Evolutionary conservation across 2,888 invertebrate genomes (phyloP).

Genomic region (Parnassius glacialis): DNA sequence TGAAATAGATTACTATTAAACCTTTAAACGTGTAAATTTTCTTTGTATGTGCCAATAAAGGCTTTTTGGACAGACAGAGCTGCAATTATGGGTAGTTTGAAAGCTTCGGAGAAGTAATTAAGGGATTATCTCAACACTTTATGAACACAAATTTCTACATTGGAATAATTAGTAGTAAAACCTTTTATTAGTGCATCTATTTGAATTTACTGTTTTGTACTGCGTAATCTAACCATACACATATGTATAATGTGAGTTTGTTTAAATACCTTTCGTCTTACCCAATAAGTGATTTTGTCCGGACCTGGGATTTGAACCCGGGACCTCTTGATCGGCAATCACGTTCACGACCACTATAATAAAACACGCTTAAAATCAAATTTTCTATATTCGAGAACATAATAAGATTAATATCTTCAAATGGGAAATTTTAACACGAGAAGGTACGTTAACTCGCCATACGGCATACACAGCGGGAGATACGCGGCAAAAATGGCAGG

Average conservation of each 20-base stretch:
- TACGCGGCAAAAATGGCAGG: conserved; percentile 58
- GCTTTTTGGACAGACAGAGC: conserved; percentile 57
- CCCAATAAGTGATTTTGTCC: too few species aligned
- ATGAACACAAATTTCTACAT: conserved; percentile 27
- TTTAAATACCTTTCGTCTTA: too few species aligned
- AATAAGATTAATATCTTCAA: conserved; percentile 24
- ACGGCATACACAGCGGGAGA: conserved; percentile 50
- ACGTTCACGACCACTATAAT: too few species aligned
- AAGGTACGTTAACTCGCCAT: conserved; percentile 47
- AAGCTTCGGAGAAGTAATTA: conserved; percentile 64
- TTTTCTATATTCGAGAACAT: too few species aligned
- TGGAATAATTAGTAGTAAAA: background rate
- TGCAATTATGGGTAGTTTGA: conserved; percentile 71
- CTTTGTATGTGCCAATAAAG: conserved; percentile 54
- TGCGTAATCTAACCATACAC: too few species aligned
- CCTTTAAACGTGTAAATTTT: conserved; percentile 37
- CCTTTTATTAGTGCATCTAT: too few species aligned
- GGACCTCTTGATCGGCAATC: too few species aligned
- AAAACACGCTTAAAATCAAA: too few species aligned
- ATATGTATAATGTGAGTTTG: too few species aligned
- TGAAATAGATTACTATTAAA: conserved; percentile 8
- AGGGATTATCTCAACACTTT: conserved; percentile 54
- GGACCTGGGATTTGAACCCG: too few species aligned
- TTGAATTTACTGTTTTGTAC: too few species aligned
- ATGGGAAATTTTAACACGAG: conserved; percentile 32